Evolutionary conservation across 2,888 invertebrate species (phyloP).

Genomic region (Blastobasis lacticolella): DNA sequence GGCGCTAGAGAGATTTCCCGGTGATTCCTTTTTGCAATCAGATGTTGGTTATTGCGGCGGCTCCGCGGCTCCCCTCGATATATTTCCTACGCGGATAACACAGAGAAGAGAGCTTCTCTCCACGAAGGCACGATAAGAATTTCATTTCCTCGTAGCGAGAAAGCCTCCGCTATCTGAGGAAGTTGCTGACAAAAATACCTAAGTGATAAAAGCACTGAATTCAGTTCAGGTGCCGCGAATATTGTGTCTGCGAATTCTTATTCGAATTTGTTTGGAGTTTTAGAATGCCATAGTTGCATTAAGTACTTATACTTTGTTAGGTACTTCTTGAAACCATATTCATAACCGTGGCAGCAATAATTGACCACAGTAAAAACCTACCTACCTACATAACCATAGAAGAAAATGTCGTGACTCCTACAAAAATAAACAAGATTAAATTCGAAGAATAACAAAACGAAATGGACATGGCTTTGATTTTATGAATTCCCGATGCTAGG

Average conservation of each 20-base stretch:
- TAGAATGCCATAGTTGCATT: background rate
- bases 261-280: slow-evolving; percentile 16
- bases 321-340: too few relatives aligned
- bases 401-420: slow-evolving; percentile 1
- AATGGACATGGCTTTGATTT: slow-evolving; percentile 49
- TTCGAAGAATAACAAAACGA: slow-evolving; percentile 54
- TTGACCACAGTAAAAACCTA: too few relatives aligned
- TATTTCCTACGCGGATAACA: slow-evolving; percentile 68
- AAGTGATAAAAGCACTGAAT: slow-evolving; percentile 66
- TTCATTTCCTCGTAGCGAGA: slow-evolving; percentile 69
- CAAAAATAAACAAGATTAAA: slow-evolving; percentile 32
- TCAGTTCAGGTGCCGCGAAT: slow-evolving; percentile 46
- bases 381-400: background rate
- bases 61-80: slow-evolving; percentile 41
- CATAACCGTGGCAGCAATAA: too few relatives aligned
- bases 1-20: slow-evolving; percentile 39
- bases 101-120: slow-evolving; percentile 63
- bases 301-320: too few relatives aligned
- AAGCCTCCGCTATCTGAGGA: slow-evolving; percentile 66
- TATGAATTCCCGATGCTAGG: slow-evolving; percentile 71
- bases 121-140: slow-evolving; percentile 70
- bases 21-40: slow-evolving; percentile 59
- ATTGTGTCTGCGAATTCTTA: slow-evolving; percentile 30
- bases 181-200: slow-evolving; percentile 68
- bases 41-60: slow-evolving; percentile 53